Evolutionary conservation across 2,888 invertebrate species (phyloP).

Genomic region (Orchestes rusci): DNA sequence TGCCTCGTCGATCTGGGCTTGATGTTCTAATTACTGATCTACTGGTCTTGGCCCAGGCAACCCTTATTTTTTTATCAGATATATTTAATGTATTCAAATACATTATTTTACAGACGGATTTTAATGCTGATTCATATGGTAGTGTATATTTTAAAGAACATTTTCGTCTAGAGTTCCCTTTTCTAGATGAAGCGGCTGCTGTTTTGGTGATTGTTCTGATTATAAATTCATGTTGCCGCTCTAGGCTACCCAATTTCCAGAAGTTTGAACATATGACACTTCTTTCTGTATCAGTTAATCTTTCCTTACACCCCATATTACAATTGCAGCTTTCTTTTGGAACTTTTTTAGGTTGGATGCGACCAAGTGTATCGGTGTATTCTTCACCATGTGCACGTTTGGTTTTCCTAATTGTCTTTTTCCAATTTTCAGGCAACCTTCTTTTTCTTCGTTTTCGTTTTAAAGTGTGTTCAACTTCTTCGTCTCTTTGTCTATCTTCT

Average conservation of each 20-base stretch:
- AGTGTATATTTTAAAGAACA: slow-evolving; percentile 9
- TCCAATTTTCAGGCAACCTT: not conserved
- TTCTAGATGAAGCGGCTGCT: slow-evolving; percentile 9
- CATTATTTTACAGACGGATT: slow-evolving; percentile 10
- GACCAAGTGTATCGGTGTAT: slow-evolving; percentile 2
- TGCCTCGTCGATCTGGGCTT: slow-evolving; percentile 14
- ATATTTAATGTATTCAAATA: slow-evolving; percentile 6
- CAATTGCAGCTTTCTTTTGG: slow-evolving; percentile 4
- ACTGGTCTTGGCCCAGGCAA: slow-evolving; percentile 4
- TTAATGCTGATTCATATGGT: slow-evolving; percentile 2
- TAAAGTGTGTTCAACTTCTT: not conserved
- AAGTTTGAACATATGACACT: slow-evolving; percentile 5
- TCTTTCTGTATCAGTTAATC: slow-evolving; percentile 3
- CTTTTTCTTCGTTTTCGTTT: slow-evolving; percentile 5
- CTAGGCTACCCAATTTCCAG: slow-evolving; percentile 7
- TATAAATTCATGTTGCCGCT: slow-evolving; percentile 8
- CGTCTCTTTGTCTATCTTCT: not conserved
- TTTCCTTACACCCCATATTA: not conserved
- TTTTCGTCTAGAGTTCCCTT: slow-evolving; percentile 4
- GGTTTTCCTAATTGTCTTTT: slow-evolving; percentile 5
- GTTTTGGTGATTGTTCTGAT: slow-evolving; percentile 5
- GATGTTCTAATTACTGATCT: slow-evolving; percentile 10
- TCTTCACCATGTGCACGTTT: slow-evolving; percentile 6
- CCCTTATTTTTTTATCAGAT: slow-evolving; percentile 7
- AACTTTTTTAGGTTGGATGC: slow-evolving; percentile 5